A percentile compares a stretch with the other conserved stretches of the same genome.
phyloP scores from a whole-genome alignment of 2,888 invertebrate genomes.

The Trichopria drosophilae region DNA sequence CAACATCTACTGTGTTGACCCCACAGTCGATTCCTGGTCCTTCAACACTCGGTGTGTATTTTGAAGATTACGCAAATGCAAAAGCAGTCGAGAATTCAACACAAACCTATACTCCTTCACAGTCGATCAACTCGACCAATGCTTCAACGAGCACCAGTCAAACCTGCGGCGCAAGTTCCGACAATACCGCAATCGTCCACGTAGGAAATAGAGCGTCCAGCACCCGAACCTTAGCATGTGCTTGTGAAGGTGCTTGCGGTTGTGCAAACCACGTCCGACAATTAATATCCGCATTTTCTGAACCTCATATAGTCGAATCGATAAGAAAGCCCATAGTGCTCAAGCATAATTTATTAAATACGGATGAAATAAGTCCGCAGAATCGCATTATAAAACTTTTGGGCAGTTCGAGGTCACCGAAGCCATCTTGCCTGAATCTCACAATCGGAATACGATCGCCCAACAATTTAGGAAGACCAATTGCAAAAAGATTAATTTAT shows the following conservation, averaged over 20 bases:
- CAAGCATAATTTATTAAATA: too few relatives aligned
- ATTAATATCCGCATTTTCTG: too few relatives aligned
- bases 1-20: conserved; percentile 17
- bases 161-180: conserved; percentile 38
- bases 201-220: conserved; percentile 10
- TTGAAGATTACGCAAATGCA: conserved; percentile 37
- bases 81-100: conserved; percentile 30
- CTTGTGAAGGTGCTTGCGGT: conserved; percentile 52
- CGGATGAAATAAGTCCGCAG: conserved; percentile 31
- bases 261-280: conserved; percentile 37
- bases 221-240: conserved; percentile 30
- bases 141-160: conserved; percentile 45
- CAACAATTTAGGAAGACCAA: too few relatives aligned
- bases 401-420: conserved; percentile 32
- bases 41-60: conserved; percentile 50
- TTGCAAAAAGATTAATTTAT: too few relatives aligned
- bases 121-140: conserved; percentile 46
- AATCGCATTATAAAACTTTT: conserved; percentile 38
- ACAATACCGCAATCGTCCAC: conserved; percentile 20
- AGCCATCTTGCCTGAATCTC: conserved; percentile 30
- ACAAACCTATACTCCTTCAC: conserved; percentile 40
- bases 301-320: conserved; percentile 11
- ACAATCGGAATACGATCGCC: too few relatives aligned
- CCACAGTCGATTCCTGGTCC: conserved; percentile 39
- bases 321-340: too few relatives aligned